Evolutionary conservation across 2,113 vertebrate genomes (phyloP), one percentile per base, ranked within the genome.

Genomic region (Talpa occidentalis): DNA sequence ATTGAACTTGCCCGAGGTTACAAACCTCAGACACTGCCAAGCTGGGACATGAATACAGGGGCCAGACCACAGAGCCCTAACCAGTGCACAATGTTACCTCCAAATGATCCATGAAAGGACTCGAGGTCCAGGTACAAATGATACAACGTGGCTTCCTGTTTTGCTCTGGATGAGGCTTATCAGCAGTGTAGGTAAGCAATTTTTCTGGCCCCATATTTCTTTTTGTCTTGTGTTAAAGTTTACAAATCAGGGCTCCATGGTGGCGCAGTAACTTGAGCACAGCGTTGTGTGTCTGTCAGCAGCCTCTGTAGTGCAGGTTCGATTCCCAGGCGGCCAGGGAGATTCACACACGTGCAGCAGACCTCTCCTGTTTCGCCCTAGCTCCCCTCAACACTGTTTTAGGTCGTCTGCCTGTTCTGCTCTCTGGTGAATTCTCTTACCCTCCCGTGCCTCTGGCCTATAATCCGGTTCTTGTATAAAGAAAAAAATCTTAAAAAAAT

Each of bases 191-290:
- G 30, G 24, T 44, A 74, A 54, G 12, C 35, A 88, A 17, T 0
- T 19, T 77, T 89, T 62, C 85, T 52, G 11, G 11, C 21, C 15
- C 72, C 47, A 35, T 24, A 12, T n/a, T 44, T 14, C 3, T 52
- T 87, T 59, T 17, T 70, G 11, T 73, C 47, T 87, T 87, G 44
- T 87, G 26, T 90, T 77, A 87, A 37, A 40, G 17, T 67, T 85
- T 44, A 54, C 6, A 94, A 28, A 37, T 2, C 1, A n/a, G n/a
- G 54, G 7, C n/a, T n/a, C n/a, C n/a, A n/a, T n/a, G n/a, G n/a
- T n/a, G n/a, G n/a, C n/a, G n/a, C n/a, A n/a, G n/a, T n/a, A n/a
- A n/a, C n/a, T n/a, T n/a, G n/a, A n/a, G n/a, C n/a, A n/a, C n/a
- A n/a, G n/a, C n/a, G n/a, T n/a, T n/a, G n/a, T n/a, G n/a, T n/a